Percentiles rank a stretch among this genome's conserved stretches.
Conservation (phyloP, 37 sponge, comb jelly and placozoan species). For the Geodia barretti region DNA sequence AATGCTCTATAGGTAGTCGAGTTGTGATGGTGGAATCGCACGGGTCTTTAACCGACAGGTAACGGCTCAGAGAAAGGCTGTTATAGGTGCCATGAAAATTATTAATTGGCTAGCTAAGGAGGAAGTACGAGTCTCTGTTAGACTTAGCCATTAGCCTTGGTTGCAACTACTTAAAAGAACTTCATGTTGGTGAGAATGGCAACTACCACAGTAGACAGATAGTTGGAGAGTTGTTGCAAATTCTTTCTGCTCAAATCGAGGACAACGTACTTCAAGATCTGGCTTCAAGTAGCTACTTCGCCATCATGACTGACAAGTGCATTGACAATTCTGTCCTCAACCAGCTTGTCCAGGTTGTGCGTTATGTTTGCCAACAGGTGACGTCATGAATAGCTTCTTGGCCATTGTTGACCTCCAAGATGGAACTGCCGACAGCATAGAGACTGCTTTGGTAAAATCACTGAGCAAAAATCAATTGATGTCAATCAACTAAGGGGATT, state of each 20-base stretch:
- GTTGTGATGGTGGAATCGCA: slow-evolving; percentile 15
- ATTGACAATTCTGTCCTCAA: slow-evolving; percentile 44
- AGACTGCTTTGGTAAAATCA: not conserved
- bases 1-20: not conserved
- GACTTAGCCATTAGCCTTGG: slow-evolving; percentile 35
- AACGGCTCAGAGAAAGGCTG: slow-evolving; percentile 5
- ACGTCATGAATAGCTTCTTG: slow-evolving; percentile 1
- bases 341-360: slow-evolving; percentile 26
- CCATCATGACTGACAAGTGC: slow-evolving; percentile 52
- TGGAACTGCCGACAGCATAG: slow-evolving; percentile 30
- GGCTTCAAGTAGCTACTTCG: slow-evolving; percentile 16
- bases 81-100: slow-evolving; percentile 22
- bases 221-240: slow-evolving; percentile 31
- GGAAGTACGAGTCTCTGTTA: slow-evolving; percentile 44
- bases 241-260: slow-evolving; percentile 27
- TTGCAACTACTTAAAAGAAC: slow-evolving; percentile 18
- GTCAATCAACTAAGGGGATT: not conserved
- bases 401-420: slow-evolving; percentile 2
- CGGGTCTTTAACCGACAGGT: slow-evolving; percentile 15
- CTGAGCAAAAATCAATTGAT: slow-evolving; percentile 1
- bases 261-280: slow-evolving; percentile 25
- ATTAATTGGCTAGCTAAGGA: slow-evolving; percentile 62
- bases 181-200: slow-evolving; percentile 23
- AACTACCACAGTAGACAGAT: slow-evolving; percentile 38
- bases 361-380: slow-evolving; percentile 2